Evolutionary conservation across 2,888 invertebrate species (phyloP).

Genomic region (Acrobasis repandana): DNA sequence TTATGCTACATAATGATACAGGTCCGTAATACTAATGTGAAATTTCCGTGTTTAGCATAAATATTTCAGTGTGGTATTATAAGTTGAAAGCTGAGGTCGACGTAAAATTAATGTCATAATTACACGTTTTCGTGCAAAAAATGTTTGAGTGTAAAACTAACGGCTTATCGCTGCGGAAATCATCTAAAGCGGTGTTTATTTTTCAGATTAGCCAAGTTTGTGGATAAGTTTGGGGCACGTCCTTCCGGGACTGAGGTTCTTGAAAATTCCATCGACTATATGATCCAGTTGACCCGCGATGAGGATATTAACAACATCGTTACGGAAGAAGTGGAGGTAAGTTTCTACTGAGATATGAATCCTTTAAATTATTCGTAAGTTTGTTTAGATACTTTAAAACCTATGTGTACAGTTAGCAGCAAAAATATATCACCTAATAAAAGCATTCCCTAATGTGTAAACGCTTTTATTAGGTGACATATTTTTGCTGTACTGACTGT

Average conservation of each 20-base stretch:
- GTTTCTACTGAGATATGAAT: slow-evolving; percentile 17
- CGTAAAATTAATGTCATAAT: slow-evolving; percentile 12
- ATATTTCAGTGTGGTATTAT: slow-evolving; percentile 5
- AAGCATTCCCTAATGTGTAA: too few relatives aligned
- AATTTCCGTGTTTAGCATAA: slow-evolving; percentile 8
- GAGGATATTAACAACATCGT: slow-evolving; percentile 83
- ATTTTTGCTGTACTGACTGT: too few relatives aligned
- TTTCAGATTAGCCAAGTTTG: slow-evolving; percentile 68
- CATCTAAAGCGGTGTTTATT: not conserved
- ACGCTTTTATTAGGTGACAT: too few relatives aligned
- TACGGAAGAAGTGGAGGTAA: slow-evolving; percentile 85
- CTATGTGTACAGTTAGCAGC: too few relatives aligned
- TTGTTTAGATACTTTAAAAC: too few relatives aligned
- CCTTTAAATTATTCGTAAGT: not conserved
- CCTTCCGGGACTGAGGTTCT: slow-evolving; percentile 84
- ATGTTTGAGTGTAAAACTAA: slow-evolving; percentile 4
- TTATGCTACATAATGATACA: not conserved
- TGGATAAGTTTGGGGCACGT: slow-evolving; percentile 84
- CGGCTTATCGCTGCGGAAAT: slow-evolving; percentile 1
- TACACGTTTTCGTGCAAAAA: slow-evolving; percentile 14
- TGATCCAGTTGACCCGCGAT: slow-evolving; percentile 67
- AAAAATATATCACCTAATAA: too few relatives aligned
- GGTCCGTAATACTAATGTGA: slow-evolving; percentile 9
- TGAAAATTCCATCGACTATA: slow-evolving; percentile 87
- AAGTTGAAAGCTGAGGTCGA: slow-evolving; percentile 5